A percentile compares a stretch with the other conserved stretches of the same genome.
These are phyloP conservation scores for Andrena trimmerana DNA, from an alignment of 2,888 invertebrate genomes.

Conservation along the genomic window DNA sequence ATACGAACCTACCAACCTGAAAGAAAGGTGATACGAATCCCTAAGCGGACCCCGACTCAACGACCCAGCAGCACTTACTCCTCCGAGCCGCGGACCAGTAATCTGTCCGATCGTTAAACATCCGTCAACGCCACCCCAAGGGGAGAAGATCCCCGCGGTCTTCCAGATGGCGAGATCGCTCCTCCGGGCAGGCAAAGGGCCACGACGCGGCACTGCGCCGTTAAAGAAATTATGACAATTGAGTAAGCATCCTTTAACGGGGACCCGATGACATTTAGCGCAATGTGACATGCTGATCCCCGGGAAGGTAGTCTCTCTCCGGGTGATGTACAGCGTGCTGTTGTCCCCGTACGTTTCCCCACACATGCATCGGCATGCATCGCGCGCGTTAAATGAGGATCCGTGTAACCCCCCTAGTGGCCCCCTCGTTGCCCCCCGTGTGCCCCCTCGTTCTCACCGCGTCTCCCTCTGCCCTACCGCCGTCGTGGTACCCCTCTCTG, in stretches of 20 bases:
- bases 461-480: neutral
- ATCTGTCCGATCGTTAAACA: no score
- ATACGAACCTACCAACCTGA: no score
- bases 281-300: slow-evolving; percentile 75
- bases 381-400: slow-evolving; percentile 64
- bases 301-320: slow-evolving; percentile 68
- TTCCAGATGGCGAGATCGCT: neutral
- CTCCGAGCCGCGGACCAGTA: no score
- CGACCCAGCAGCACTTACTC: no score
- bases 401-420: slow-evolving; percentile 68
- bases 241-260: slow-evolving; percentile 76
- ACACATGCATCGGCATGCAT: slow-evolving; percentile 25
- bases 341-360: slow-evolving; percentile 54
- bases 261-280: slow-evolving; percentile 83
- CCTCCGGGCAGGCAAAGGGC: slow-evolving; percentile 3
- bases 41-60: no score
- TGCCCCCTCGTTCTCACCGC: slow-evolving; percentile 23
- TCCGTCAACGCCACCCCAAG: no score
- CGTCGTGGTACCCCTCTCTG: neutral
- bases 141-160: neutral
- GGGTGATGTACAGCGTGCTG: slow-evolving; percentile 66
- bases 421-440: slow-evolving; percentile 25
- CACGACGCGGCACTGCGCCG: neutral
- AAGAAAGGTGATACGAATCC: no score
- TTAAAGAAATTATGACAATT: slow-evolving; percentile 73